Evolutionary conservation across 2,797 vertebrate genomes (phyloP), one percentile per base, ranked within the genome.

Genomic region (Anabacerthia variegaticeps): DNA sequence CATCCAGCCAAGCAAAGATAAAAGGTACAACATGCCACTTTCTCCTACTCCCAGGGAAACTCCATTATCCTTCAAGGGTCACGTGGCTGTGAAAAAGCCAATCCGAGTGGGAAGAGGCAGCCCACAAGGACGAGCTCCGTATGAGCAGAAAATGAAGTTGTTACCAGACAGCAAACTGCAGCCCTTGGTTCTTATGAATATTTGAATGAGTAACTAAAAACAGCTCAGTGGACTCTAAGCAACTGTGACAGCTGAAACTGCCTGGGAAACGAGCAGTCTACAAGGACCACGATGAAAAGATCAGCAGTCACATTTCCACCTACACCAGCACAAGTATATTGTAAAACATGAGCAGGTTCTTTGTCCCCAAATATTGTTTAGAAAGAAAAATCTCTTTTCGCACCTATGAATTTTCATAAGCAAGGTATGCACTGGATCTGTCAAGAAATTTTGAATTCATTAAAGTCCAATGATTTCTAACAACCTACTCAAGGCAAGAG

Each of bases 201-300:
- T 99, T 99, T 99, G 97, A 99, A 98, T 97, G 96, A 94, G 96
- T 96, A 98, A 98, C 99, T 99, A 98, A 99, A 99, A 99, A 98
- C 98, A 98, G 98, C 98, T 95, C 97, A 13, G 96, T 98, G 98
- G 98, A 98, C 98, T 98, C 97, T 98, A 98, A 98, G 97, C 96
- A 97, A 97, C 98, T 98, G 97, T 98, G 98, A 98, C 98, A 98
- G 98, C 98, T 98, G 98, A 98, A 98, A 98, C 98, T 98, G 98
- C 97, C 98, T 97, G 49, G 95, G 98, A 98, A 98, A 96, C 72
- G 75, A 85, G 91, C 80, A 88, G 95, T 94, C 97, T 95, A 95
- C 91, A 94, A 98, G 96, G 95, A 98, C 95, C 75, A 41, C 1
- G 59, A 97, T 95, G 96, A 94, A 98, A 97, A 96, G 90, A 97